Conservation (phyloP, 2,113 vertebrate genomes). For the Rhynchopsitta pachyrhyncha region DNA sequence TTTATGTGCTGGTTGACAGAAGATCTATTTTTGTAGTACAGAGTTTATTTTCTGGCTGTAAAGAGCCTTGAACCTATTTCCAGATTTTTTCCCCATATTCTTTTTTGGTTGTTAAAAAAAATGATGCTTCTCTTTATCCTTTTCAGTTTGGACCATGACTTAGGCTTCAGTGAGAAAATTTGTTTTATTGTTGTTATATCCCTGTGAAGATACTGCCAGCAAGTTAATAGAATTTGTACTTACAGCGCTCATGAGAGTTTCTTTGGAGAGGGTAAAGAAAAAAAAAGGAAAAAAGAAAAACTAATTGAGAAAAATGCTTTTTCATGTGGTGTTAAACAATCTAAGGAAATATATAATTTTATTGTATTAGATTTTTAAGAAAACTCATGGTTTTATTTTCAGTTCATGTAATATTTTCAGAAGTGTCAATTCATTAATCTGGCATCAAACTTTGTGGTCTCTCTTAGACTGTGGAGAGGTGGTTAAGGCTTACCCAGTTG, state of each 20-base stretch:
- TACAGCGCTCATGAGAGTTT: neutral
- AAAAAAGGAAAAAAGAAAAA: neutral
- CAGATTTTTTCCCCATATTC: neutral
- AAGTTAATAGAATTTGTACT: neutral
- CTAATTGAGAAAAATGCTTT: neutral
- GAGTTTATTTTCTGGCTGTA: neutral
- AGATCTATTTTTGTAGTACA: neutral
- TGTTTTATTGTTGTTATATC: neutral
- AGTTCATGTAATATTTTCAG: neutral
- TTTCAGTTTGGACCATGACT: neutral
- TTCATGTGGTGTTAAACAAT: neutral
- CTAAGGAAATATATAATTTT: neutral
- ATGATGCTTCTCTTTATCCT: neutral
- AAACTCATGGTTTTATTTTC: neutral
- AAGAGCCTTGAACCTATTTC: neutral
- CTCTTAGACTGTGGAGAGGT: neutral
- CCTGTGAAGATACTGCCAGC: neutral
- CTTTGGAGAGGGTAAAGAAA: fast-evolving
- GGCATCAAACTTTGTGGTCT: neutral
- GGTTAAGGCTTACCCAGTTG: neutral
- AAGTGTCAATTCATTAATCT: neutral
- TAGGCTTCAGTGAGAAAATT: neutral
- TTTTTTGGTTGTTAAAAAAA: neutral
- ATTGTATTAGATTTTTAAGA: neutral
- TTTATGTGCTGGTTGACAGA: neutral